Conservation (phyloP, 2,888 invertebrate genomes). For the Protodeltote pygarga region DNA sequence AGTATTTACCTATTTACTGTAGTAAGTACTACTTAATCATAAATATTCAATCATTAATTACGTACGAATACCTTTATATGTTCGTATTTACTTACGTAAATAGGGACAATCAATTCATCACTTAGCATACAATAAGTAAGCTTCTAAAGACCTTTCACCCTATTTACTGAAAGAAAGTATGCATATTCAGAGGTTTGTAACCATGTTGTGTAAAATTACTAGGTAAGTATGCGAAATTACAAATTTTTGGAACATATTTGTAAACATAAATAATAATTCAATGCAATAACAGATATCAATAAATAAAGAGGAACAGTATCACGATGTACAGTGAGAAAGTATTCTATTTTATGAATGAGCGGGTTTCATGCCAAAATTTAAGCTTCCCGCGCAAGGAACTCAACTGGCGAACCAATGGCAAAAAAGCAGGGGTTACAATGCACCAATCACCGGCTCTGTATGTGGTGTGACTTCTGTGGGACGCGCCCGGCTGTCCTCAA, state of each 20-base stretch:
- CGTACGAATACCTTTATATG: conserved; percentile 24
- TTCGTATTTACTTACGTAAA: conserved; percentile 39
- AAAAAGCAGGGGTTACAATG: conserved; percentile 39
- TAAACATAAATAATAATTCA: background rate
- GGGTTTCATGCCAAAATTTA: conserved; percentile 40
- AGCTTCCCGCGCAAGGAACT: conserved; percentile 61
- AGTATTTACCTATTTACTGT: conserved; percentile 1
- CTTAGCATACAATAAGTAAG: conserved; percentile 58
- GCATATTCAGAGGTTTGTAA: conserved; percentile 40
- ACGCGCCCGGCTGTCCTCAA: conserved; percentile 63
- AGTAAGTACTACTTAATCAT: conserved; percentile 12
- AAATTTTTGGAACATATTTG: background rate
- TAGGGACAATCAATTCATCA: conserved; percentile 49
- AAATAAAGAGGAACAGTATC: background rate
- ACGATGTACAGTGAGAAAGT: background rate
- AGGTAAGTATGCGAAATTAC: background rate
- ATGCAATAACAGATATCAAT: background rate
- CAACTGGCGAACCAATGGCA: conserved; percentile 65
- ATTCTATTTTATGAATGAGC: conserved; percentile 21
- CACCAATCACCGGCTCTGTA: conserved; percentile 73
- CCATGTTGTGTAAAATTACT: conserved; percentile 17
- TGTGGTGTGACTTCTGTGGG: conserved; percentile 84
- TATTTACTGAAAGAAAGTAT: conserved; percentile 59
- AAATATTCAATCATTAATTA: conserved; percentile 24
- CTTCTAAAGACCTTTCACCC: conserved; percentile 61